Base-by-base conservation (phyloP, 1,140 invertebrate genomes). In the Metaphire vulgaris region DNA sequence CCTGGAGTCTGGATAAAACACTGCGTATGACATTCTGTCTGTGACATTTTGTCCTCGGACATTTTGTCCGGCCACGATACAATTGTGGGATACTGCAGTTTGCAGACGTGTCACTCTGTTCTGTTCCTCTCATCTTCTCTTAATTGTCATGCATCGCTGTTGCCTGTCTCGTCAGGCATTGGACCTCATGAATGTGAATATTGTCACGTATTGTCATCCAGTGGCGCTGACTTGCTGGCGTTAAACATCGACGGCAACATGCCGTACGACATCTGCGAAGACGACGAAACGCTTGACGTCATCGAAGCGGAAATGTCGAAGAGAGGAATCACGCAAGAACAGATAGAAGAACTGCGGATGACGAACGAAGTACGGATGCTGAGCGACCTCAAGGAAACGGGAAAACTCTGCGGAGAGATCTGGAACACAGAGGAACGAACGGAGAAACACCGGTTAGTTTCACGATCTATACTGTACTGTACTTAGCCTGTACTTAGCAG, bases 201-300 rank as follows among this genome's bases (percentile, higher is more conserved):
- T 56, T 56, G 41, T 56, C 21, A 21, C 21, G 41, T 56, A 21
- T 56, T 79, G 74, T 76, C 78, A 81, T 80, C 65, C 16, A 91
- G 87, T 80, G 93, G 93, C 79, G 96, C 95, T 1, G 94, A 98
- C 87, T 87, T 98, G 78, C 86, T 98, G 81, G 94, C 95, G 16
- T 95, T 98, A 1, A 98, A 98, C 86, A 94, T 95, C 1, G 96
- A 98, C 86, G 96, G 94, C 64, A 98, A 98, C 82, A 98, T 98
- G 96, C 96, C 97, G 12, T 99, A 99, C 83, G 97, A 99, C 88
- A 98, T 99, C 80, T 99, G 97, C 88, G 97, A 99, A 85, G 97
- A 99, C 86, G 95, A 98, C 82, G 90, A 92, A 70, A 97, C 97
- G 0, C 87, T 99, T 34, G 96, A 99, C 84, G 95, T 93, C 75